Conservation (phyloP, 1,140 invertebrate genomes). For the Scaptomyza graminum region DNA sequence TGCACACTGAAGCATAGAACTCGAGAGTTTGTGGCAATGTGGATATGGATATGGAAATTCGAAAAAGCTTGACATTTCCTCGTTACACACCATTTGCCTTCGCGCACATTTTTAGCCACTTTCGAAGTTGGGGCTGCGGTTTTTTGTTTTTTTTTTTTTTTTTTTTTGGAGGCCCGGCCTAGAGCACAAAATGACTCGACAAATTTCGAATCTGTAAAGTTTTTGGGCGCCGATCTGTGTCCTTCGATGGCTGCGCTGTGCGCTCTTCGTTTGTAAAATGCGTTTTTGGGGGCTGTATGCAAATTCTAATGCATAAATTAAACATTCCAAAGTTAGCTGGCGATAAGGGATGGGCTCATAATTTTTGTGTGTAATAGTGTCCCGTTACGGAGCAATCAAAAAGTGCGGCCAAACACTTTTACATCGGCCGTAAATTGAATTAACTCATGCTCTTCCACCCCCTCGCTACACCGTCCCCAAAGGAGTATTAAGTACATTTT, state of each 20-base stretch:
- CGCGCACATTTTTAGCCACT: constrained; percentile 9
- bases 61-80: constrained; percentile 44
- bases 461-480: too few species aligned
- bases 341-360: constrained; percentile 28
- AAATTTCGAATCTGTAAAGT: constrained; percentile 43
- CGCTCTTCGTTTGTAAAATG: not conserved
- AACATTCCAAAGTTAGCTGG: constrained; percentile 30
- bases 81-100: constrained; percentile 45
- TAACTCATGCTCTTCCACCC: constrained; percentile 15
- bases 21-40: not conserved
- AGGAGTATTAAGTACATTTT: constrained; percentile 40
- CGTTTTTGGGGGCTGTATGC: constrained; percentile 14
- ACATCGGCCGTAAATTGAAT: constrained; percentile 67
- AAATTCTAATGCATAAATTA: constrained; percentile 54
- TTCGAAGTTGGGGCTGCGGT: not conserved
- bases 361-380: constrained; percentile 23
- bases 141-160: too few species aligned
- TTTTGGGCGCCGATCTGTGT: constrained; percentile 48
- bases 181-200: constrained; percentile 2
- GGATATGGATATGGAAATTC: constrained; percentile 37
- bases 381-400: constrained; percentile 40
- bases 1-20: constrained; percentile 44
- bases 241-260: not conserved
- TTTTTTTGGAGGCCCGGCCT: not conserved
- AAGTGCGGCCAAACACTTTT: constrained; percentile 31